Evolutionary conservation across 2,888 invertebrate genomes (phyloP), one percentile per base, ranked within the genome.

Genomic region (Drosophila pullipes): DNA sequence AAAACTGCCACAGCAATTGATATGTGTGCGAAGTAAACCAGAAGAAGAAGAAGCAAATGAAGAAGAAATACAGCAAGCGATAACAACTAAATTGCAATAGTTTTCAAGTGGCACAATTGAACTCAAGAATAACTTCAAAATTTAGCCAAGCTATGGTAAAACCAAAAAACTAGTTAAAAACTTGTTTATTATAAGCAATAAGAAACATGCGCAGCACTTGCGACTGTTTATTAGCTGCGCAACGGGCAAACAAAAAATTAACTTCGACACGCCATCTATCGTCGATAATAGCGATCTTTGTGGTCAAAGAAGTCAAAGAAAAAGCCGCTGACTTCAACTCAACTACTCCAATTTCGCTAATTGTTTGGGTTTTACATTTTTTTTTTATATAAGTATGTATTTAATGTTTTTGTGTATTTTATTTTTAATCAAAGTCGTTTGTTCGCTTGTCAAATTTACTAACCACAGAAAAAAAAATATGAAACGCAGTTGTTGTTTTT

Each of bases 341-440:
- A 57, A 58, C 73, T 63, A 68, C 78, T 82, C 50, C 59, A 66
- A 72, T 78, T 78, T 82, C 30, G 35, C 52, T 78, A 78, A 82
- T 78, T 82, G 78, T 58, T 78, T 50, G 33, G 6, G 18, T n/a
- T 69, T 41, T 30, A 50, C 5, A 16, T 58, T 47, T 52, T 41
- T 55, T 33, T 41, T 31, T n/a, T 25, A 4, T 47, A 16, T 13
- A 50, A 47, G 22, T 25, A 25, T 55, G 16, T 37, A 22, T 53
- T 25, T 35, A 22, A 54, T 30, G 18, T 35, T 30, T 53, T 30
- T 67, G 2, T 52, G 3, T 25, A 22, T 63, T 59, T 13, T 25
- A 54, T 47, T 30, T 37, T 60, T 39, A 54, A 66, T 67, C 59
- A 63, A 79, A 59, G 16, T 41, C 54, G 41, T 57, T 55, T 41